Evolutionary conservation across 2,113 vertebrate species (phyloP).

Genomic region (Rattus rattus): DNA sequence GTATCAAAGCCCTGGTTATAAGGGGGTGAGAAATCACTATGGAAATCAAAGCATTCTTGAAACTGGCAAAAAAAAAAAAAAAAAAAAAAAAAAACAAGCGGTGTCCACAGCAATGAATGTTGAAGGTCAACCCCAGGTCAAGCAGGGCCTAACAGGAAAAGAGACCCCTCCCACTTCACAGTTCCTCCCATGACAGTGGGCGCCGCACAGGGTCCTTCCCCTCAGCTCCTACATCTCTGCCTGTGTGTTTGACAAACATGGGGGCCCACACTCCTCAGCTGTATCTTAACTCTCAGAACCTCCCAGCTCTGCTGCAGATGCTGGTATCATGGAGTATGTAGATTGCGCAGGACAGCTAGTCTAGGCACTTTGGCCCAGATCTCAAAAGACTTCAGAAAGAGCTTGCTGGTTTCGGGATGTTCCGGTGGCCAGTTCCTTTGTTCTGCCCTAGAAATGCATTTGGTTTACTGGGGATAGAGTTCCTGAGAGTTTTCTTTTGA

Average conservation of each 20-base stretch:
- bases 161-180: neutral
- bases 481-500: neutral
- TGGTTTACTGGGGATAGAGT: neutral
- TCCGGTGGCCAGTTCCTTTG: neutral
- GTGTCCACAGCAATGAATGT: neutral
- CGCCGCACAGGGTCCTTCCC: no score
- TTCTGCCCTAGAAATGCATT: neutral
- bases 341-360: no score
- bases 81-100: no score
- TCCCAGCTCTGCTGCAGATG: no score
- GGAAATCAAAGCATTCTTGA: neutral
- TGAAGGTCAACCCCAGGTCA: neutral
- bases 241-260: neutral
- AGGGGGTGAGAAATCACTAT: neutral
- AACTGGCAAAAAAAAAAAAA: neutral
- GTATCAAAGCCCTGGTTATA: neutral
- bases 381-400: neutral
- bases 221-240: no score
- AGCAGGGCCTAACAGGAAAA: neutral
- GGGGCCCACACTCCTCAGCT: no score
- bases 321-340: rapidly evolving
- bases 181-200: neutral
- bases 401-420: neutral
- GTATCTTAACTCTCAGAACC: neutral
- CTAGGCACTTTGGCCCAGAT: neutral